Conservation (phyloP, 2,888 invertebrate genomes). For the Latrodectus elegans region DNA sequence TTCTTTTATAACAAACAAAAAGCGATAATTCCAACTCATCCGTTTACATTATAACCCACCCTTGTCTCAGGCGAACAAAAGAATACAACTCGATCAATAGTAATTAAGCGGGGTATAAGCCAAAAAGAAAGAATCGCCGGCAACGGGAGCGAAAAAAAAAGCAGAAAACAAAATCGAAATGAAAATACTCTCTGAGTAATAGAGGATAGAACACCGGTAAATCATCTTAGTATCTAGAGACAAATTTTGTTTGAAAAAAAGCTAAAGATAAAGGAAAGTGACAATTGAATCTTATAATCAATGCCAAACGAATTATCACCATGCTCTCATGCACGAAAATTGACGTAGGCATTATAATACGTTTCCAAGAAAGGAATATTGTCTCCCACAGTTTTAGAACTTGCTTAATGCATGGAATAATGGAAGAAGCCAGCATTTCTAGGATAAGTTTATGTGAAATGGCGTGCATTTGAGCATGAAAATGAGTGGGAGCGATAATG, state of each 20-base stretch:
- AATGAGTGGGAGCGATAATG: neutral
- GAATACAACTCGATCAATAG: conserved; percentile 42
- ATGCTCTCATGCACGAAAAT: conserved; percentile 31
- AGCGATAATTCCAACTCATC: conserved; percentile 19
- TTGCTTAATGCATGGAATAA: neutral
- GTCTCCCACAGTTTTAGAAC: conserved; percentile 17
- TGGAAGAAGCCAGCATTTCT: neutral
- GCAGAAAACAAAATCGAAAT: conserved; percentile 21
- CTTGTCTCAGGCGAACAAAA: conserved; percentile 34
- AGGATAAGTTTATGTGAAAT: neutral
- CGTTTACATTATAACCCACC: conserved; percentile 29
- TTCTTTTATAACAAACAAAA: neutral
- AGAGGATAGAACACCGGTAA: conserved; percentile 25
- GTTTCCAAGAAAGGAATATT: conserved; percentile 33
- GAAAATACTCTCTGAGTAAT: conserved; percentile 18
- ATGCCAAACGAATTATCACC: conserved; percentile 41
- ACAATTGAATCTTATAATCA: conserved; percentile 49
- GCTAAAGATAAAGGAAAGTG: conserved; percentile 23
- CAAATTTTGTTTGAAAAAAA: conserved; percentile 49
- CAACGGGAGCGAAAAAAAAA: conserved; percentile 9
- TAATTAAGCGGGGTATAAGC: conserved; percentile 53
- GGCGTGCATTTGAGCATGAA: neutral
- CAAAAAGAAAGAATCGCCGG: conserved; percentile 45
- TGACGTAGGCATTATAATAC: conserved; percentile 45
- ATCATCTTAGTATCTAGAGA: conserved; percentile 48